Evolutionary conservation across 1,140 invertebrate genomes (phyloP).

Genomic region (Matsumurasca onukii): DNA sequence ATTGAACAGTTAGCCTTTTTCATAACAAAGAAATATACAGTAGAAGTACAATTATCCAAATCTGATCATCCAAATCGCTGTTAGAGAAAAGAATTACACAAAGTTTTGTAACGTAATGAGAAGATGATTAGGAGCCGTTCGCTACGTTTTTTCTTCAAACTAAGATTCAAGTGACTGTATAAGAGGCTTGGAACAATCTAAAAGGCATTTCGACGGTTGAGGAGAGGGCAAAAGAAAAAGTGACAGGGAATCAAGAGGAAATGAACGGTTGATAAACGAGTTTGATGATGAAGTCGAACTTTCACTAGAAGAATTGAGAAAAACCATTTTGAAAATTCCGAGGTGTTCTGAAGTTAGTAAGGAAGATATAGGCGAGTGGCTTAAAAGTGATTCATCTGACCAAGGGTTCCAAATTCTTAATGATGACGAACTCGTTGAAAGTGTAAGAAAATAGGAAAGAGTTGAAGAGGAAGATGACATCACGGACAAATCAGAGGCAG

Average conservation of each 20-base stretch:
- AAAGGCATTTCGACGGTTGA: neutral
- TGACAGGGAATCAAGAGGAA: neutral
- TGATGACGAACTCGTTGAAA: neutral
- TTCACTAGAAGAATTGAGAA: constrained; percentile 7
- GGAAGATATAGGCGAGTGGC: constrained; percentile 4
- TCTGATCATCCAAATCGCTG: too few relatives aligned
- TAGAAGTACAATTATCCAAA: too few relatives aligned
- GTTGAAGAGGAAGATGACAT: constrained; percentile 5
- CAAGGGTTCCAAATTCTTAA: constrained; percentile 2
- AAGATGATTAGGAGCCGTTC: too few relatives aligned
- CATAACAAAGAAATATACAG: too few relatives aligned
- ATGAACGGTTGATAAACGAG: too few relatives aligned
- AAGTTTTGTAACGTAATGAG: too few relatives aligned
- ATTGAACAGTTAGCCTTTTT: too few relatives aligned
- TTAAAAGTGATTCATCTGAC: too few relatives aligned
- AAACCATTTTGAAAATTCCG: constrained; percentile 5
- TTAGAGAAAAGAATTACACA: too few relatives aligned
- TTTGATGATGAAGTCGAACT: neutral
- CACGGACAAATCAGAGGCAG: too few relatives aligned
- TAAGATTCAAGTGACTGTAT: too few relatives aligned
- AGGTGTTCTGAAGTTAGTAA: constrained; percentile 4
- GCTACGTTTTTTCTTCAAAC: too few relatives aligned
- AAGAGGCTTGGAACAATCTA: neutral
- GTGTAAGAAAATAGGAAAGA: neutral
- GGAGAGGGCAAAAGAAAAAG: constrained; percentile 7